Evolutionary conservation across 2,797 vertebrate species (phyloP).

Genomic region (Alfaro cultratus): DNA sequence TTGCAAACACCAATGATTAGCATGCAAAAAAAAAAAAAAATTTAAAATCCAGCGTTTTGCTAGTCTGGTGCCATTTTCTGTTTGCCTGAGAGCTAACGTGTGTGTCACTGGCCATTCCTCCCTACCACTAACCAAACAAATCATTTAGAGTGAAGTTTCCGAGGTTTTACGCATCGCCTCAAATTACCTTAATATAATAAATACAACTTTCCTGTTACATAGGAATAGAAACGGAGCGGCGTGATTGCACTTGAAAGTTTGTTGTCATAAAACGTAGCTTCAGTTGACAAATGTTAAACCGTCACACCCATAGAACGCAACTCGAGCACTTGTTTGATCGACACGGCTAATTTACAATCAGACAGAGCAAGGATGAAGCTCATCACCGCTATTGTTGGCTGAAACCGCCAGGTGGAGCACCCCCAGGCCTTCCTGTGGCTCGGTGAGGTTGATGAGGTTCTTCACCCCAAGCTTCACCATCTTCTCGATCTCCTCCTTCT

Average conservation of each 20-base stretch:
- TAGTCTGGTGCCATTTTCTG: neutral
- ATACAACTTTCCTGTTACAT: neutral
- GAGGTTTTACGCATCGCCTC: neutral
- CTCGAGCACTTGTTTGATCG: neutral
- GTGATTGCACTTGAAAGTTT: neutral
- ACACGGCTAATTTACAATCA: neutral
- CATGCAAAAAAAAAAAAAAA: too few species aligned
- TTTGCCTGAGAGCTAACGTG: neutral
- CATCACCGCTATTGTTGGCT: conserved; percentile 79
- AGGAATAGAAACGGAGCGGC: neutral
- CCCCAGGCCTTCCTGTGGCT: conserved; percentile 84
- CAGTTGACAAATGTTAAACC: neutral
- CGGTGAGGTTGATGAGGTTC: conserved; percentile 88
- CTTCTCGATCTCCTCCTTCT: conserved; percentile 86
- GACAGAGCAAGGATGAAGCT: neutral
- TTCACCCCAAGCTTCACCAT: conserved; percentile 83
- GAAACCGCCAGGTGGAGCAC: conserved; percentile 85
- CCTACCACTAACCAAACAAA: neutral
- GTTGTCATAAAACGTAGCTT: neutral
- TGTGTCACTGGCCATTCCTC: neutral
- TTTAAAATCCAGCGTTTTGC: neutral
- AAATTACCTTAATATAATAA: neutral
- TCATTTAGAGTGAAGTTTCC: neutral
- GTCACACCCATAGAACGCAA: neutral
- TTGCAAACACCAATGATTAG: neutral